Percentiles rank a stretch among this genome's conserved stretches.
Evolutionary conservation across 1,140 invertebrate genomes (phyloP).

Genomic region (Leptinotarsa defecta): DNA sequence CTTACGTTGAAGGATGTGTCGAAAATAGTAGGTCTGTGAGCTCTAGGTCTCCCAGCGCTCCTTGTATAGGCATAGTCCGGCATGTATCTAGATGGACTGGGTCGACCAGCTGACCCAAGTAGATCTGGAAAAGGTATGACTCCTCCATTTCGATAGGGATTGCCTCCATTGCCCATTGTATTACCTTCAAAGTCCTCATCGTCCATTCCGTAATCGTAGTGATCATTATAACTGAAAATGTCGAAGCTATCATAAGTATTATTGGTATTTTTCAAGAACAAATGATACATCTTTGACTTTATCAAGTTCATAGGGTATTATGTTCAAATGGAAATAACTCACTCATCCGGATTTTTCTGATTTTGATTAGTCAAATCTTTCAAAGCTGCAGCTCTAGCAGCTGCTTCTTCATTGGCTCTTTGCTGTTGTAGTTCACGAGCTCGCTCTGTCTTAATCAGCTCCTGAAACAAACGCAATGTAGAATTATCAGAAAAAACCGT

Average conservation of each 20-base stretch:
- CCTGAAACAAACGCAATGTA: conserved; percentile 38
- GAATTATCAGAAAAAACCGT: too few relatives aligned
- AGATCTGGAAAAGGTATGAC: conserved; percentile 55
- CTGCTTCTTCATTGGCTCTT: conserved; percentile 64
- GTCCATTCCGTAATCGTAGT: conserved; percentile 6
- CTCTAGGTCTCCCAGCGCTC: conserved; percentile 30
- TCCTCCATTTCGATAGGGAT: conserved; percentile 35
- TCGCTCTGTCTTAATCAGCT: conserved; percentile 59
- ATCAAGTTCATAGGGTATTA: background rate
- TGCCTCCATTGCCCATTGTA: conserved; percentile 10
- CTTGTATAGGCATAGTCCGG: conserved; percentile 41
- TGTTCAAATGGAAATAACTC: conserved; percentile 18
- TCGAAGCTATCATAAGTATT: background rate
- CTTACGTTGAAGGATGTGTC: conserved; percentile 48
- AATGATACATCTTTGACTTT: too few relatives aligned
- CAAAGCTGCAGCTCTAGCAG: conserved; percentile 61
- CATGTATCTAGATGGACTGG: conserved; percentile 39
- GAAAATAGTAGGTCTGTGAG: conserved; percentile 45
- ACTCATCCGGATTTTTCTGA: conserved; percentile 36
- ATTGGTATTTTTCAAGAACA: background rate
- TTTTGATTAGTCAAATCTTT: conserved; percentile 59
- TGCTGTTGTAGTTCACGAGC: conserved; percentile 70
- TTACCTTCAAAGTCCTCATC: conserved; percentile 3
- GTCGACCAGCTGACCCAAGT: conserved; percentile 50
- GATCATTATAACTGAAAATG: background rate